Evolutionary conservation across 1,140 invertebrate genomes (phyloP), one percentile per base, ranked within the genome.

Genomic region (Drosophila murphyi): DNA sequence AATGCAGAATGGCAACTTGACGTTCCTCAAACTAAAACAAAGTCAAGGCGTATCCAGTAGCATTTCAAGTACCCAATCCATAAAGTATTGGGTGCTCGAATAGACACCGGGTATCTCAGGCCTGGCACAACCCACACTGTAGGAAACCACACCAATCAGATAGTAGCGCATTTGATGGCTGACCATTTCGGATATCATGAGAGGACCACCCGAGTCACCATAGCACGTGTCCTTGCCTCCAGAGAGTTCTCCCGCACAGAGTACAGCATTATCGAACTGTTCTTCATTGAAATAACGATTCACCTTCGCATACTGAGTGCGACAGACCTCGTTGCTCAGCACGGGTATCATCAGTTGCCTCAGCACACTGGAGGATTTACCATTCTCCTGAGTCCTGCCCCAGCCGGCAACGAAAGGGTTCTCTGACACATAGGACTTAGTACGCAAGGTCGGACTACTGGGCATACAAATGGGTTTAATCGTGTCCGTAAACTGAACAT

Each of bases 141-240:
- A 96, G 2, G 95, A 96, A 0, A 96, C 95, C 0, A 96, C 93
- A 3, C 96, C 96, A 56, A 96, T 94, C 51, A 94, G 91, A 69
- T 95, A 95, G 80, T 93, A 96, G 4, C 80, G 63, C 5, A 76
- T 34, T 37, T 71, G 48, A 6, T 29, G 47, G 10, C 62, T n/a
- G 6, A 32, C 43, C 5, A 35, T 62, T 56, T 93, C 91, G 29
- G 93, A 93, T 28, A 92, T 90, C 96, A 97, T 97, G 3, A 98
- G 82, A 0, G 97, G 96, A 20, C 97, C 97, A 5, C 97, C 97
- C 37, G 96, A 97, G 92, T 98, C 97, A 20, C 97, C 95, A 92
- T 97, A 95, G 86, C 97, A 98, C 5, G 97, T 95, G 91, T 98
- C 97, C 89, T 96, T 96, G 12, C 96, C 95, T 0, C 97, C 97